Conservation (phyloP, 2,113 vertebrate genomes). For the Gracilinanus agilis region DNA sequence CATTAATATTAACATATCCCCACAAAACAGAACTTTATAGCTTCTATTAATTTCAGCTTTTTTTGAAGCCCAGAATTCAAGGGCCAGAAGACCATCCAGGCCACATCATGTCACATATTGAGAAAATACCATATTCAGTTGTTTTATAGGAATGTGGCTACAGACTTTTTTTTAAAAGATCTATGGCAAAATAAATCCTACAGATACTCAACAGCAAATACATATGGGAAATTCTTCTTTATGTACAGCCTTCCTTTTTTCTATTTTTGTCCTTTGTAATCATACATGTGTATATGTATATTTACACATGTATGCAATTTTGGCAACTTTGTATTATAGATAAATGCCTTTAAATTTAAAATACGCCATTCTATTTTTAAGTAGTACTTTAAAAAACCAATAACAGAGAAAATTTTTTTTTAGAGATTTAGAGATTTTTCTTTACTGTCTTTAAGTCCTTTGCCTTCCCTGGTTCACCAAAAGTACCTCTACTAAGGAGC, state of each 20-base stretch:
- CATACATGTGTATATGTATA: too few species aligned
- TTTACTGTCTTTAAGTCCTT: background rate
- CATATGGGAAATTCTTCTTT: conserved; percentile 15
- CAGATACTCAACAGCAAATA: background rate
- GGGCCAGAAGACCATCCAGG: background rate
- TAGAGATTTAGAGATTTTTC: background rate
- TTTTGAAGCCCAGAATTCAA: conserved; percentile 13
- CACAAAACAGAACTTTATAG: background rate
- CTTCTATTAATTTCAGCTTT: background rate
- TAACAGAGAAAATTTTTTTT: background rate
- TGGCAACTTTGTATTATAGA: background rate
- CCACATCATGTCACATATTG: conserved; percentile 1
- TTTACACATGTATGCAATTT: background rate
- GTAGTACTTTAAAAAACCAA: background rate
- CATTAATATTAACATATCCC: background rate
- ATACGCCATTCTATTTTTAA: background rate
- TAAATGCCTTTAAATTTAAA: background rate
- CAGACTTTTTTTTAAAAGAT: background rate
- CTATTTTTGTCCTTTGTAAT: background rate
- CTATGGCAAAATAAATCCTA: background rate
- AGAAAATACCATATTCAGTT: background rate
- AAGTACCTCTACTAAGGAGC: background rate
- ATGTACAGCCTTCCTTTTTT: conserved; percentile 3
- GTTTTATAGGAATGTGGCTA: background rate
- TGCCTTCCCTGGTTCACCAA: background rate